Percentiles rank a stretch among this genome's conserved stretches.
phyloP scores from a whole-genome alignment of 2,113 vertebrate species.

The Paedocypris sp. region DNA sequence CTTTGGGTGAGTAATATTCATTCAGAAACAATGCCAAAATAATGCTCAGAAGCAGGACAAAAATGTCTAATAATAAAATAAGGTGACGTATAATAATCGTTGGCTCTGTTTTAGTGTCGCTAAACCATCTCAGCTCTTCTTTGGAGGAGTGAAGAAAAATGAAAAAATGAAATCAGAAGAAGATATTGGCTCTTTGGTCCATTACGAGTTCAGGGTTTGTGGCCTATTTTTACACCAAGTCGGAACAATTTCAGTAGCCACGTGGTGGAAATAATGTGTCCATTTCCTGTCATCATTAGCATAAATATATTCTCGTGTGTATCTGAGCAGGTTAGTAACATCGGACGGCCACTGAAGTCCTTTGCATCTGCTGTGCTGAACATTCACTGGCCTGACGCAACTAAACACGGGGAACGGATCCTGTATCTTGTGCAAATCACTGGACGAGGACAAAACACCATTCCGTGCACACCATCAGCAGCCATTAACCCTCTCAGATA shows the following conservation, averaged over 20 bases:
- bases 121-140: conserved; percentile 81
- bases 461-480: conserved; percentile 62
- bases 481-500: conserved; percentile 61
- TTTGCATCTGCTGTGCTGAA: conserved; percentile 75
- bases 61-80: no score
- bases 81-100: no score
- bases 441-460: conserved; percentile 62
- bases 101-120: conserved; percentile 61
- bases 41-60: background rate
- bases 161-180: conserved; percentile 73
- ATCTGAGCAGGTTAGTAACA: conserved; percentile 83
- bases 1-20: conserved; percentile 63
- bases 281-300: no score
- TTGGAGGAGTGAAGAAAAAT: conserved; percentile 57
- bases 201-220: conserved; percentile 80
- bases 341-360: conserved; percentile 78
- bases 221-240: background rate
- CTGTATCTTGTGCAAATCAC: conserved; percentile 80
- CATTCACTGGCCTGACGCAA: conserved; percentile 83
- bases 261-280: no score
- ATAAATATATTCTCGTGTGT: background rate
- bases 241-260: background rate
- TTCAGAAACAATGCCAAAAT: background rate
- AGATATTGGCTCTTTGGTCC: conserved; percentile 71
- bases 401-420: conserved; percentile 72